Evolutionary conservation across 2,113 vertebrate species (phyloP).

Genomic region (Heterocephalus glaber): DNA sequence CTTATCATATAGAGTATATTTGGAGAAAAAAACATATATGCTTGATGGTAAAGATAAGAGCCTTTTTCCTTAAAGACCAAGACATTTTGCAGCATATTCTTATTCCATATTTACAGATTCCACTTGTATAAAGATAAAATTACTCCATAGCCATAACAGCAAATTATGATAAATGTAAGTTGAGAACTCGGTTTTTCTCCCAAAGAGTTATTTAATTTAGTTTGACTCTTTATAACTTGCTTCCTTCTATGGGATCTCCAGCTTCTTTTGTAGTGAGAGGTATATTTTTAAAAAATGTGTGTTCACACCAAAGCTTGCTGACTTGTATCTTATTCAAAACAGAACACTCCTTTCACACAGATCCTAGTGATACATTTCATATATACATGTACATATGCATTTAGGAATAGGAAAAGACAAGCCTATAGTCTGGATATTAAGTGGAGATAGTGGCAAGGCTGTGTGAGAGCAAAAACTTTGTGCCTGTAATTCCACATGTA

Average conservation of each 20-base stretch:
- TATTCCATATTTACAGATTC: conserved; percentile 80
- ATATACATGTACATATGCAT: neutral
- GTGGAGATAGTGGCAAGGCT: neutral
- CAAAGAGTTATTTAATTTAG: neutral
- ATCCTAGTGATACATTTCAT: neutral
- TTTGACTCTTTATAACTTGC: neutral
- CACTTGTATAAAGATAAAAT: conserved; percentile 81
- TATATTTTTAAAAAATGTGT: neutral
- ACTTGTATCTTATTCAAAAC: neutral
- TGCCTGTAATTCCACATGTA: neutral
- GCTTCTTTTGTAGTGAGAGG: neutral
- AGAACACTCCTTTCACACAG: neutral
- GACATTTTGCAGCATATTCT: conserved; percentile 76
- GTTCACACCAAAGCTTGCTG: neutral
- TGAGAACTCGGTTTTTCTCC: conserved; percentile 64
- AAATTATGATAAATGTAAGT: conserved; percentile 73
- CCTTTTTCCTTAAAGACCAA: conserved; percentile 77
- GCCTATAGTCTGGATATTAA: neutral
- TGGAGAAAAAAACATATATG: conserved; percentile 67
- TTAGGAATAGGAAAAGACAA: neutral
- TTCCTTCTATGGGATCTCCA: neutral
- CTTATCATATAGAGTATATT: conserved; percentile 76
- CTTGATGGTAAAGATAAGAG: conserved; percentile 72
- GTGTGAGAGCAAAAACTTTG: neutral
- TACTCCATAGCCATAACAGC: conserved; percentile 49